Conservation (phyloP, 2,797 vertebrate genomes). For the Pangasius mekongensis region DNA sequence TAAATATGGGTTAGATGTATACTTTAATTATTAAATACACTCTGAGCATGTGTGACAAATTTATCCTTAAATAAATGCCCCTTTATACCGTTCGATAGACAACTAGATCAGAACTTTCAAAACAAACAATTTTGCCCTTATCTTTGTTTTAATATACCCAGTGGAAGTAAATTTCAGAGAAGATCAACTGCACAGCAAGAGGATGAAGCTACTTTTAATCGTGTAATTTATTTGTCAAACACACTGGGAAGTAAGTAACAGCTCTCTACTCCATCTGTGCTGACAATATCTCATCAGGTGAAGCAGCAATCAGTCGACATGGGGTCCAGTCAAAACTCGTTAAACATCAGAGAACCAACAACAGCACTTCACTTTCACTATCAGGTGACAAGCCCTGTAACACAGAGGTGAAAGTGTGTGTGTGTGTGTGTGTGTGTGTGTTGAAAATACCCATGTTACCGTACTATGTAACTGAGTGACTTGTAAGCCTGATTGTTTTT, state of each 20-base stretch:
- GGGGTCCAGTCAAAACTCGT: slow-evolving; percentile 20
- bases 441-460: background rate
- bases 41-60: background rate
- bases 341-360: slow-evolving; percentile 18
- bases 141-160: background rate
- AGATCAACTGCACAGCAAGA: slow-evolving; percentile 37
- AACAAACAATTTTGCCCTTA: background rate
- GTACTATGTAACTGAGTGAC: background rate
- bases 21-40: background rate
- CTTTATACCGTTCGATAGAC: background rate
- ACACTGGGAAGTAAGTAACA: slow-evolving; percentile 54
- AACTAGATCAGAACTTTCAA: background rate
- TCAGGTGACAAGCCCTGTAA: background rate
- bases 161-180: slow-evolving; percentile 17
- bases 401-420: background rate
- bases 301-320: slow-evolving; percentile 15
- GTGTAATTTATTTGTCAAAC: slow-evolving; percentile 68
- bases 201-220: slow-evolving; percentile 55
- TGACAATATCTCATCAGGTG: slow-evolving; percentile 27
- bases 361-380: background rate
- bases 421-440: background rate
- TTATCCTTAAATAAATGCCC: background rate
- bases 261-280: slow-evolving; percentile 47
- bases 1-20: background rate
- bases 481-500: background rate